Base-by-base conservation (phyloP, 2,888 invertebrate species). In the Epinotia bilunana region DNA sequence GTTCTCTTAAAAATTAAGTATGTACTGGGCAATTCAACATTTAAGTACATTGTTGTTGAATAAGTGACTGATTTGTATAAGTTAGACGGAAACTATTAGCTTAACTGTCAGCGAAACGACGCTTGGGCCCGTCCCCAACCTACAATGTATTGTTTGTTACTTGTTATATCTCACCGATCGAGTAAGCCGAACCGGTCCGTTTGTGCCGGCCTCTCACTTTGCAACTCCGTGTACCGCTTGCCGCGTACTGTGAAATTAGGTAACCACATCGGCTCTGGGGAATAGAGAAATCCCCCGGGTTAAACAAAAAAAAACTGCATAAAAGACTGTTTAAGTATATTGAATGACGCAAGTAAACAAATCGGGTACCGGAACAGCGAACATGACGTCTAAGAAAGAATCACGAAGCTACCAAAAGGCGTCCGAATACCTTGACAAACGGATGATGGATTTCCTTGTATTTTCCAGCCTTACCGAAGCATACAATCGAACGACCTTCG, bases 131-230 rank as follows among this genome's bases (percentile, higher is more conserved):
- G 84, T 83, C 83, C 83, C 84, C 77, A 84, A 82, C 81, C 84
- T 87, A 85, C 83, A 83, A 84, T 80, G 84, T 85, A 83, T 79
- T 84, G 83, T 87, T 86, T 82, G 83, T 87, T 86, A 80, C 84
- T 84, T 82, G 85, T 84, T 83, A 88, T 91, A 90, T 89, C 89
- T 91, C 86, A 87, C 86, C 87, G 89, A 89, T 87, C 90, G 90
- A 91, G 86, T 88, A 84, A 90, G 87, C 87, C 85, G 87, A 90
- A 83, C 90, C 90, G 86, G 87, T 93, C 94, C 93, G 93, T 92
- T 93, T 92, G 89, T 84, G 90, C 85, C 90, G 91, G 92, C 93
- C 94, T 94, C 93, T 93, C 93, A 93, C 93, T 93, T 93, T 86
- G 93, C 91, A 92, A 94, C 91, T 88, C 87, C 87, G 89, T 90